Conservation (phyloP, 2,888 invertebrate genomes). For the Patella ulyssiponensis region DNA sequence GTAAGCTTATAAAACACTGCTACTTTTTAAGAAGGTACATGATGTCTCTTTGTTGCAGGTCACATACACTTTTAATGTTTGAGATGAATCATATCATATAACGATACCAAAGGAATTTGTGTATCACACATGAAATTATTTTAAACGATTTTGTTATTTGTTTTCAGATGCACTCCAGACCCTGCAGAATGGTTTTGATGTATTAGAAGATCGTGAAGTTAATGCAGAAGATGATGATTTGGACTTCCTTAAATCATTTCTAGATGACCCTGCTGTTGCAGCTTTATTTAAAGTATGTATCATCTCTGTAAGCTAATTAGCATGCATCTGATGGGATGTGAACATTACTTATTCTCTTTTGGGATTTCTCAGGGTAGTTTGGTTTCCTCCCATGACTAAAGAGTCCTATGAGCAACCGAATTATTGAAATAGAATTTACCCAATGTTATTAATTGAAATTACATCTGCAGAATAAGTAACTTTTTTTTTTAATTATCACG, state of each 20-base stretch:
- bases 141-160: neutral
- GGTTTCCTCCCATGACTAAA: no score
- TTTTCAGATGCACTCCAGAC: constrained; percentile 56
- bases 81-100: no score
- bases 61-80: no score
- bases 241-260: constrained; percentile 55
- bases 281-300: constrained; percentile 55
- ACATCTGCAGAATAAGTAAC: neutral
- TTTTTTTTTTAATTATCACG: no score
- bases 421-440: no score
- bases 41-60: no score
- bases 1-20: no score
- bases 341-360: neutral
- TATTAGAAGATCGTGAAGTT: constrained; percentile 45
- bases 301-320: neutral
- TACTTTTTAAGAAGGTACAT: no score
- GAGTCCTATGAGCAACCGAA: no score
- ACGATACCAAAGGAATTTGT: neutral
- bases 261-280: constrained; percentile 48
- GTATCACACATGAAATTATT: neutral
- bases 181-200: constrained; percentile 52
- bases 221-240: constrained; percentile 53
- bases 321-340: neutral
- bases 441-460: neutral
- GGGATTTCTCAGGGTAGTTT: no score